Conservation (phyloP, 2,113 vertebrate species). For the Melanocharis versteri region DNA sequence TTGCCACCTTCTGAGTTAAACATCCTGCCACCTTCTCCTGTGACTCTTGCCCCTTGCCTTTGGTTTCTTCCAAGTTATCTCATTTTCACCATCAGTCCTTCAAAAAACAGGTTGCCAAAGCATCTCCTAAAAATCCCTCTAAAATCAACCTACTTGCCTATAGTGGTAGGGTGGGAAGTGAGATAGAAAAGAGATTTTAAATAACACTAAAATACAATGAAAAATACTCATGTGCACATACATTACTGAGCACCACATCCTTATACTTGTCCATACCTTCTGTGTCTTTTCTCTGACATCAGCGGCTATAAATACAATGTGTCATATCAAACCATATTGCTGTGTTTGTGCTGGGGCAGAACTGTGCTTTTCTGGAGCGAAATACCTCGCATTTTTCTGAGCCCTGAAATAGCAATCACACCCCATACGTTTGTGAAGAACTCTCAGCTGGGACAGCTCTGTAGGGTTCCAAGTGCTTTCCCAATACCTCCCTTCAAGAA, state of each 20-base stretch:
- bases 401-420: neutral
- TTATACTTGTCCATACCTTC: neutral
- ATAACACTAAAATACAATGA: neutral
- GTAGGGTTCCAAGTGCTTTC: neutral
- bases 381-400: neutral
- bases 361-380: neutral
- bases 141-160: neutral
- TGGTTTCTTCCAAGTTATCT: neutral
- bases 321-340: neutral
- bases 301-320: neutral
- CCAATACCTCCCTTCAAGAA: neutral
- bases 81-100: neutral
- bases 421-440: accelerated
- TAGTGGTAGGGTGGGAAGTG: neutral
- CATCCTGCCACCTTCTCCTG: neutral
- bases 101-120: neutral
- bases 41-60: neutral
- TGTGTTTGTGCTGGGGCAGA: neutral
- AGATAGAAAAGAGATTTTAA: neutral
- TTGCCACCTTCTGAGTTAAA: neutral
- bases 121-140: neutral
- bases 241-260: neutral
- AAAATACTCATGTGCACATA: neutral
- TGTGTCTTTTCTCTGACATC: neutral
- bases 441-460: neutral